Conservation (phyloP, 2,797 vertebrate genomes). For the Gallinago solitaria region DNA sequence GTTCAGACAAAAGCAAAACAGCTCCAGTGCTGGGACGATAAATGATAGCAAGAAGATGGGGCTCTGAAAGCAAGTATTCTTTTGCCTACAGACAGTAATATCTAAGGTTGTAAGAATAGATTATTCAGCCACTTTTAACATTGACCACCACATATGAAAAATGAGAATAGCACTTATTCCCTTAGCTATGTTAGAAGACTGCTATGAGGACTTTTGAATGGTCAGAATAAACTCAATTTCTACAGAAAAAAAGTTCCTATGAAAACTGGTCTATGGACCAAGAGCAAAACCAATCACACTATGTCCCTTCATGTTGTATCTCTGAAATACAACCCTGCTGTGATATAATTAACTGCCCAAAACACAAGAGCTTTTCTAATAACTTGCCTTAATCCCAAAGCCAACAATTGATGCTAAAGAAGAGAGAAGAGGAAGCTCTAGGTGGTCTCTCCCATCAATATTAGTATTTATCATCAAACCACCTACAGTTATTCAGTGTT, state of each 20-base stretch:
- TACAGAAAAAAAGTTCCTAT: not conserved
- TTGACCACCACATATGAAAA: not conserved
- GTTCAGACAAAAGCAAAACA: slow-evolving; percentile 56
- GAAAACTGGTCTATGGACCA: not conserved
- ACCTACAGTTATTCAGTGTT: not conserved
- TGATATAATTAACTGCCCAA: not conserved
- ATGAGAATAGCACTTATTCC: not conserved
- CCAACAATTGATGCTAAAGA: not conserved
- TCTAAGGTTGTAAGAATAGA: not conserved
- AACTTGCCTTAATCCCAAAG: not conserved
- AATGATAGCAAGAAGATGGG: not conserved
- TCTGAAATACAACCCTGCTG: not conserved
- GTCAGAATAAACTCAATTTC: not conserved
- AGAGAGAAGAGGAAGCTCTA: not conserved
- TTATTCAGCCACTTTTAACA: not conserved
- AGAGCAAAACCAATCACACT: not conserved
- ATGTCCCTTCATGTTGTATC: not conserved
- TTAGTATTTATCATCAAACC: not conserved
- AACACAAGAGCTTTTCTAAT: not conserved
- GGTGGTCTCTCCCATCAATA: not conserved
- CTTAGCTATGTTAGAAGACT: not conserved
- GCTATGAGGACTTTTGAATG: not conserved
- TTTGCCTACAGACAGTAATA: slow-evolving; percentile 26
- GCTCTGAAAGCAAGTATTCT: slow-evolving; percentile 27
- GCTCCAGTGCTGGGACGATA: not conserved